phyloP scores from a whole-genome alignment of 2,888 invertebrate genomes.

The Syritta pipiens region DNA sequence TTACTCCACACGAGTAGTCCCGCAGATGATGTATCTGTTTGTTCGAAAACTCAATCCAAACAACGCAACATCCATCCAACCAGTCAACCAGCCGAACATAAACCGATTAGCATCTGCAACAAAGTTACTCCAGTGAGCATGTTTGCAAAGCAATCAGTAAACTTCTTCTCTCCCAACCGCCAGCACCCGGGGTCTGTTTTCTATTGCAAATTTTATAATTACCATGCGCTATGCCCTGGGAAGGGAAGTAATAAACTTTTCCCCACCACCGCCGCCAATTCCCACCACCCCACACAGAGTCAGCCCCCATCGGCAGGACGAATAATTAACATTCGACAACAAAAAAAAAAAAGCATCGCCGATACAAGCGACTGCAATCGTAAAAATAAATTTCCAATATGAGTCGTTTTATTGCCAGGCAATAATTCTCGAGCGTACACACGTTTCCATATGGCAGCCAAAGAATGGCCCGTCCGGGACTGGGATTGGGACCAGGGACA shows the following conservation, averaged over 20 bases:
- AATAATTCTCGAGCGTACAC: slow-evolving; percentile 70
- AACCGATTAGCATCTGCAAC: slow-evolving; percentile 69
- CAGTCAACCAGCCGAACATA: slow-evolving; percentile 51
- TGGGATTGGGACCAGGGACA: slow-evolving; percentile 38
- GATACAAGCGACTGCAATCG: slow-evolving; percentile 67
- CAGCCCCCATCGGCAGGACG: neutral
- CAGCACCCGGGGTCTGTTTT: slow-evolving; percentile 41
- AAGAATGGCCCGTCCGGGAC: neutral
- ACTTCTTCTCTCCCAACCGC: slow-evolving; percentile 32
- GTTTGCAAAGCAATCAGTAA: slow-evolving; percentile 67
- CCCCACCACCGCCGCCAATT: neutral
- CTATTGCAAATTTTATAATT: slow-evolving; percentile 69
- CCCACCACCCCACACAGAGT: neutral
- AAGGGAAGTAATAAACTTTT: slow-evolving; percentile 67
- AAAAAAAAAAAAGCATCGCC: slow-evolving; percentile 26
- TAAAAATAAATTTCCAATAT: slow-evolving; percentile 73
- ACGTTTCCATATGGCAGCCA: slow-evolving; percentile 60
- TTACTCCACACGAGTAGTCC: slow-evolving; percentile 23
- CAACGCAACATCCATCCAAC: slow-evolving; percentile 52
- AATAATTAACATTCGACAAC: slow-evolving; percentile 57
- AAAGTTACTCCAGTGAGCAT: slow-evolving; percentile 68
- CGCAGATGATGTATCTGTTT: slow-evolving; percentile 66
- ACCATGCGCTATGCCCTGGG: slow-evolving; percentile 53
- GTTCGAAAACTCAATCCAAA: slow-evolving; percentile 62
- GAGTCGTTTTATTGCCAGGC: slow-evolving; percentile 71